A percentile compares a stretch with the other conserved stretches of the same genome.
Conservation (phyloP, 2,888 invertebrate genomes). For the Cenopis cana region DNA sequence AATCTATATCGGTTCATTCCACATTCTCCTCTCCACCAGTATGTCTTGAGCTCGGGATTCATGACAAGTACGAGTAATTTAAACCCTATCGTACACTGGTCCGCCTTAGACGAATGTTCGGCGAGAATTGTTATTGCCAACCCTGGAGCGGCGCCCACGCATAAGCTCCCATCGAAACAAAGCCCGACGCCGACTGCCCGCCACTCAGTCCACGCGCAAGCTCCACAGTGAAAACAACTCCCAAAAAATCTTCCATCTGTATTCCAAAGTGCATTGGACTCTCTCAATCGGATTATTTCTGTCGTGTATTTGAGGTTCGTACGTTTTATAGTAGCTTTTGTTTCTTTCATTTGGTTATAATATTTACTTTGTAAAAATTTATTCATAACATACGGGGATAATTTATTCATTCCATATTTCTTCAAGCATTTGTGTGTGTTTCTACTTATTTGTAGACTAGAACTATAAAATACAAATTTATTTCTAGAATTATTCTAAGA, state of each 20-base stretch:
- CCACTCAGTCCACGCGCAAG: conserved; percentile 73
- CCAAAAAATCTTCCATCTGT: conserved; percentile 43
- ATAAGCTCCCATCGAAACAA: conserved; percentile 66
- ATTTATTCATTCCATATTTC: too few relatives aligned
- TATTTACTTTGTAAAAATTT: neutral
- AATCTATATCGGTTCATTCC: neutral
- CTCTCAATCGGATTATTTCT: conserved; percentile 34
- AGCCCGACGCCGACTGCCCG: conserved; percentile 61
- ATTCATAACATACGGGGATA: too few relatives aligned
- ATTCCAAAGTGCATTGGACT: conserved; percentile 28
- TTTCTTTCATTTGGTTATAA: neutral
- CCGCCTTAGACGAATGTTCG: neutral
- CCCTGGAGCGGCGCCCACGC: conserved; percentile 68
- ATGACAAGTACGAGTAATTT: neutral
- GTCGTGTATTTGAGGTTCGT: conserved; percentile 32
- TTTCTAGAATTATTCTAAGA: neutral
- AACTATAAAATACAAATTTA: too few relatives aligned
- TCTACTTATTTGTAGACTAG: too few relatives aligned
- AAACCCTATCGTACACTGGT: neutral
- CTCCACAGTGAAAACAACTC: conserved; percentile 71
- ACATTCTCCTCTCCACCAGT: neutral
- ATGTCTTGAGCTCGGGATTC: neutral
- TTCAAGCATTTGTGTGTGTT: too few relatives aligned
- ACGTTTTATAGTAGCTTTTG: neutral
- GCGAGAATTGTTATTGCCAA: neutral